These are phyloP conservation scores for Meloidogyne floridensis DNA, from an alignment of 1,140 invertebrate species.

Conservation along the genomic window DNA sequence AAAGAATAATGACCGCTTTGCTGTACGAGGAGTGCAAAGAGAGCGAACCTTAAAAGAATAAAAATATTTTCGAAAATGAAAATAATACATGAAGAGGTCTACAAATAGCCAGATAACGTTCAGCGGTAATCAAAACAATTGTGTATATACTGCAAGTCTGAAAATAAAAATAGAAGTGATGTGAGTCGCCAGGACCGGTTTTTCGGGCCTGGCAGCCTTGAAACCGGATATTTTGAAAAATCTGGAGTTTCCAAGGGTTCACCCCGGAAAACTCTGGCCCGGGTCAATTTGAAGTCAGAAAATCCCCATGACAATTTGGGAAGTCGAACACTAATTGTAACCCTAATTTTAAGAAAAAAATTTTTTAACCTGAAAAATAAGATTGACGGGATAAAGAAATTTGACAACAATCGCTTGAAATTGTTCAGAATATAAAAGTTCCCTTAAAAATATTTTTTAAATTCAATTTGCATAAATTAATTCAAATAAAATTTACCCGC, in stretches of 20 bases:
- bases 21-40: conserved; percentile 58
- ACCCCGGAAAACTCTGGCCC: no score
- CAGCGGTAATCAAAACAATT: conserved; percentile 26
- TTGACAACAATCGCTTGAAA: conserved; percentile 55
- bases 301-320: no score
- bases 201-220: no score
- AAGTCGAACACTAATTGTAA: no score
- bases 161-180: conserved; percentile 2
- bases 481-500: conserved; percentile 32
- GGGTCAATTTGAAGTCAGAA: no score
- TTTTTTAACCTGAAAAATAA: conserved; percentile 48
- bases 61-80: background rate
- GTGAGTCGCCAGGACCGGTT: no score
- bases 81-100: conserved; percentile 28
- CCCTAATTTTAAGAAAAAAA: no score
- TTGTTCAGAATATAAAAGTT: background rate
- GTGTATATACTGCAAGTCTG: conserved; percentile 56
- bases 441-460: background rate
- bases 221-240: no score
- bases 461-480: conserved; percentile 3
- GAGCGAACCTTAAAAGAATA: conserved; percentile 43
- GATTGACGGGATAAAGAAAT: conserved; percentile 60
- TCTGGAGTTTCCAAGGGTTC: no score
- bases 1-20: conserved; percentile 48
- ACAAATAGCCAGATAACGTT: conserved; percentile 26